Evolutionary conservation across 2,888 invertebrate genomes (phyloP).

Genomic region (Apotomis betuletana): DNA sequence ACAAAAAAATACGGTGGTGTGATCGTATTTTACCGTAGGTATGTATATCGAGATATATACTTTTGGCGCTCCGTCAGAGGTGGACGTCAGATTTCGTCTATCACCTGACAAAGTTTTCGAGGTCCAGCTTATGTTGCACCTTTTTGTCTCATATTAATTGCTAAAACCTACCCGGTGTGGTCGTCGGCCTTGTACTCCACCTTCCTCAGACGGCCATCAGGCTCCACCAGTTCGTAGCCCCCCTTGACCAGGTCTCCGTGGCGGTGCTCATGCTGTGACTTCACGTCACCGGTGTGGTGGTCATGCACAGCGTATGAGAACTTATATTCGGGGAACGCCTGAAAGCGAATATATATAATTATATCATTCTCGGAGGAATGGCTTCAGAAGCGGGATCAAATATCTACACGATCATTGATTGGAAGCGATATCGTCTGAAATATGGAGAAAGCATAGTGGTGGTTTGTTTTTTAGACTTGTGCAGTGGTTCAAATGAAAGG

Average conservation of each 20-base stretch:
- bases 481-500: too few species aligned
- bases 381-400: too few species aligned
- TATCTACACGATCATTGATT: too few species aligned
- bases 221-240: slow-evolving; percentile 85
- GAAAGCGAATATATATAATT: slow-evolving; percentile 32
- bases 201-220: slow-evolving; percentile 85
- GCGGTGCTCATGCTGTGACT: slow-evolving; percentile 79
- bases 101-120: neutral
- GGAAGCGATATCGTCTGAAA: too few species aligned
- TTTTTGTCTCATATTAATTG: neutral
- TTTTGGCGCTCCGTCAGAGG: too few species aligned
- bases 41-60: too few species aligned
- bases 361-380: neutral
- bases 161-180: slow-evolving; percentile 68
- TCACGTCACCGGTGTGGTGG: slow-evolving; percentile 82
- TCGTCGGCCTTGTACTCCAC: slow-evolving; percentile 87
- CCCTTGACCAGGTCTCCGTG: slow-evolving; percentile 85
- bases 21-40: too few species aligned
- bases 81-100: too few species aligned
- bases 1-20: too few species aligned
- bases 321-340: slow-evolving; percentile 83
- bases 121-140: neutral
- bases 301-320: slow-evolving; percentile 82
- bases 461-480: too few species aligned
- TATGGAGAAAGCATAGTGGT: too few species aligned